Evolutionary conservation across 2,113 vertebrate genomes (phyloP), one percentile per base, ranked within the genome.

Genomic region (Cebus imitator): DNA sequence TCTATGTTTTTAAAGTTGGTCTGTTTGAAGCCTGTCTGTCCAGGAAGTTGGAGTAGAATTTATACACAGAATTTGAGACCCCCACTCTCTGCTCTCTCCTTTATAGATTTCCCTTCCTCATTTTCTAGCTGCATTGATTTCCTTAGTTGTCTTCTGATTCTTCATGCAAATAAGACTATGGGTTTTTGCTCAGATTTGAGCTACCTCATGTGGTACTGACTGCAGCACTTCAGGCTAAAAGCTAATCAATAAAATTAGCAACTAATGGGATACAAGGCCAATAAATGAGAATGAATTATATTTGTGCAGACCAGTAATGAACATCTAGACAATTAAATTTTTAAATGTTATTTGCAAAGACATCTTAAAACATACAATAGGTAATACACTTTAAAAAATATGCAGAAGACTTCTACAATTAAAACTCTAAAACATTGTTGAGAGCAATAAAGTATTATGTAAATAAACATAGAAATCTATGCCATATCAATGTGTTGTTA

Each of bases 141-240:
- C 57, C 25, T 80, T 32, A 83, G 76, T 76, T 91, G 57, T 68
- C 37, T 82, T 91, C 37, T 82, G 70, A 50, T 68, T 79, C 79
- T 90, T 93, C 6, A 32, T 78, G 72, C 30, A 61, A 93, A 23
- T 86, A 93, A 86, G 73, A 55, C 64, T 72, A 23, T 73, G 70
- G 83, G 64, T n/a, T 86, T 93, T 70, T 37, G 8, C n/a, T 45
- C 45, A 81, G 86, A 96, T 73, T 86, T 81, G 90, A 86, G 45
- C 37, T 25, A 81, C 64, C 6, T 90, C 40, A 16, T 43, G 2
- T 83, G 78, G 50, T 70, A 25, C 13, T 45, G 12, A 55, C 14
- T 73, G 68, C 3, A 80, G 68, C 37, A 64, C 37, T 75, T 58
- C 18, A 68, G 21, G 21, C 79, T 83, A 37, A 89, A 83, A 92